A percentile compares a stretch with the other conserved stretches of the same genome.
phyloP scores from a whole-genome alignment of 35 echinoderm and acorn worm species.

The Ophioderma brevispina region DNA sequence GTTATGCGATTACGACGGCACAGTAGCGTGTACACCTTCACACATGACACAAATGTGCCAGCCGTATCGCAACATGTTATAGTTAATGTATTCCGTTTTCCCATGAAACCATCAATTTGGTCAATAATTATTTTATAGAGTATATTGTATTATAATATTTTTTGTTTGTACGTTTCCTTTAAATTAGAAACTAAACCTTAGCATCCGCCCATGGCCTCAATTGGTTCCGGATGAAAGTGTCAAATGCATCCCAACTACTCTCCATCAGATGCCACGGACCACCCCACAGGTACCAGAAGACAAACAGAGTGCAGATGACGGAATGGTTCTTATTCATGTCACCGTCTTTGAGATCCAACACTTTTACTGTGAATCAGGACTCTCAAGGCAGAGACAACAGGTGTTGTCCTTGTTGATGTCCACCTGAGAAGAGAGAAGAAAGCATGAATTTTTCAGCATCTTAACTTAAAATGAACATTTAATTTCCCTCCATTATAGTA shows the following conservation, averaged over 20 bases:
- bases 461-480: too few species aligned
- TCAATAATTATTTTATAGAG: too few species aligned
- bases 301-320: constrained; percentile 91
- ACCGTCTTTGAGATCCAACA: constrained; percentile 38
- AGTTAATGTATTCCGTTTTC: too few species aligned
- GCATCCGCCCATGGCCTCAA: constrained; percentile 98
- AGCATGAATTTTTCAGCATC: too few species aligned
- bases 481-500: too few species aligned
- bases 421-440: too few species aligned
- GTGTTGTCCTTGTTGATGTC: constrained; percentile 93
- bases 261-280: constrained; percentile 84
- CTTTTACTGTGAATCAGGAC: constrained; percentile 61
- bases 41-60: too few species aligned
- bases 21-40: too few species aligned
- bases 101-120: neutral
- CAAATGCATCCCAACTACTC: constrained; percentile 88
- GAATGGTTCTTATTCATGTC: constrained; percentile 83
- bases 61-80: too few species aligned
- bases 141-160: too few species aligned
- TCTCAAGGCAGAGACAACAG: constrained; percentile 80
- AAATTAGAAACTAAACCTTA: too few species aligned
- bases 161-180: neutral
- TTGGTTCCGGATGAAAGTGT: constrained; percentile 93
- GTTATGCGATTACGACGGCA: too few species aligned
- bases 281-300: constrained; percentile 96